These are phyloP conservation scores for Stenodera caucasica DNA, from an alignment of 2,888 invertebrate genomes.

Conservation along the genomic window DNA sequence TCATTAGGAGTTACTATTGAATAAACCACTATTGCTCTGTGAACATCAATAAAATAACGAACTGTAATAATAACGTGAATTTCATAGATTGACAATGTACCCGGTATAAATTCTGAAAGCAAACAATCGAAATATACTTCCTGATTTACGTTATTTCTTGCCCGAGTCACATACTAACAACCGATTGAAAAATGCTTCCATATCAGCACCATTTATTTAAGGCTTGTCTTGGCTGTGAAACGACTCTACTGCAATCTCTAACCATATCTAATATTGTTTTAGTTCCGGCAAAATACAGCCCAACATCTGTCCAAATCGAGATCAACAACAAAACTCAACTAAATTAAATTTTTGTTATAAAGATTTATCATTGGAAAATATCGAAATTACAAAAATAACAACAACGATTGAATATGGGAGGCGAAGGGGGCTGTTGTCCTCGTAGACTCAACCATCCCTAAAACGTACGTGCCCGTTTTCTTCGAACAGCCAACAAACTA, in stretches of 20 bases:
- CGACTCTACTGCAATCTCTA: neutral
- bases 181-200: conserved; percentile 44
- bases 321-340: neutral
- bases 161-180: conserved; percentile 15
- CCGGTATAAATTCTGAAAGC: too few species aligned
- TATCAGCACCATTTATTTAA: conserved; percentile 42
- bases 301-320: neutral
- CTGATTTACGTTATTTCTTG: conserved; percentile 23
- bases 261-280: neutral
- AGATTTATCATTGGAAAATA: too few species aligned
- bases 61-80: too few species aligned
- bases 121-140: too few species aligned
- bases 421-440: neutral
- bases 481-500: neutral
- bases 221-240: neutral
- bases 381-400: too few species aligned
- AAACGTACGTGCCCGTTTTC: neutral
- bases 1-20: too few species aligned
- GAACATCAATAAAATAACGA: too few species aligned
- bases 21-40: too few species aligned
- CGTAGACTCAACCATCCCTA: neutral
- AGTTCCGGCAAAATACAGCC: neutral
- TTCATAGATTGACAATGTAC: too few species aligned
- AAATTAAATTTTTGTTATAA: neutral
- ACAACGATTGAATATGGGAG: neutral